Conservation (phyloP, 2,113 vertebrate species). For the Takifugu flavidus region DNA sequence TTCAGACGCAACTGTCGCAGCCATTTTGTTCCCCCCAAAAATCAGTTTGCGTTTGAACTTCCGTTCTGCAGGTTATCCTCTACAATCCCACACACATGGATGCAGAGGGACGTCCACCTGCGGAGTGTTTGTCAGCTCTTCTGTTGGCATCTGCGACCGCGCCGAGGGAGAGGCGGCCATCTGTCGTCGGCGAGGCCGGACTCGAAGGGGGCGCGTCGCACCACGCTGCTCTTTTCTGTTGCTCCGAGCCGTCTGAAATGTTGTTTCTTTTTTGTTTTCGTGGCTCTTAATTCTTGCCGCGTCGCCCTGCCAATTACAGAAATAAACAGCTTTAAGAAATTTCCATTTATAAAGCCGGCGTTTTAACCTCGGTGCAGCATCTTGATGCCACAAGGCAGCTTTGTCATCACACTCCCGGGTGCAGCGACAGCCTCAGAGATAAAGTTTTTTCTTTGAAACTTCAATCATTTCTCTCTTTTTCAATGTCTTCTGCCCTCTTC, state of each 20-base stretch:
- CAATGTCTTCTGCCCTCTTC: constrained; percentile 42
- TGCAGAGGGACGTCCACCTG: constrained; percentile 69
- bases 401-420: no score
- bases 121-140: constrained; percentile 72
- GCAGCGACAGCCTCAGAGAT: no score
- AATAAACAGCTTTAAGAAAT: no score
- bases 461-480: constrained; percentile 24
- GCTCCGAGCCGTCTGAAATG: constrained; percentile 43
- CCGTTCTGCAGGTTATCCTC: constrained; percentile 64
- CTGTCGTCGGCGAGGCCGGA: constrained; percentile 60
- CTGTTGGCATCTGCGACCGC: constrained; percentile 67
- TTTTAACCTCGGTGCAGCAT: no score
- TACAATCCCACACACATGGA: constrained; percentile 45
- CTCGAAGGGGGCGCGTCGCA: constrained; percentile 55
- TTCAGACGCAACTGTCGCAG: constrained; percentile 41
- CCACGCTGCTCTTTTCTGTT: constrained; percentile 64
- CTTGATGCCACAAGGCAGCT: no score
- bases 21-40: constrained; percentile 41
- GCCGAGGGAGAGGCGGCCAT: constrained; percentile 70
- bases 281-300: constrained; percentile 9
- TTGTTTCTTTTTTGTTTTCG: constrained; percentile 17
- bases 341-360: no score
- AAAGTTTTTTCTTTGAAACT: neutral
- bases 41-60: constrained; percentile 49
- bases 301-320: constrained; percentile 2